A percentile compares a stretch with the other conserved stretches of the same genome.
Conservation (phyloP, 2,888 invertebrate genomes). For the Strigamia crassipes region DNA sequence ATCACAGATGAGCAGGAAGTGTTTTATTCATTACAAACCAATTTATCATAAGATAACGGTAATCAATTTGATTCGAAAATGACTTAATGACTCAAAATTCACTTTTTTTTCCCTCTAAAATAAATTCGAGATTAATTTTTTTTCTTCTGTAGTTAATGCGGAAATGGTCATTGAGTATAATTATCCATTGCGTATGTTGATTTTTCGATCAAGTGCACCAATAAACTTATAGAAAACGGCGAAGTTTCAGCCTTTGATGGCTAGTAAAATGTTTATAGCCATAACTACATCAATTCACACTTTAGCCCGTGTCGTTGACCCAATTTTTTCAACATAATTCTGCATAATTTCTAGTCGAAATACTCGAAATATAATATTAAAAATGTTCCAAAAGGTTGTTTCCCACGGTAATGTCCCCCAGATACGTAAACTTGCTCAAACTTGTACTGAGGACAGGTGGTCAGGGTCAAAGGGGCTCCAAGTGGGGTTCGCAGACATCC, state of each 20-base stretch:
- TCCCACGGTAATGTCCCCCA: conserved; percentile 34
- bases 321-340: not conserved
- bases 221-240: not conserved
- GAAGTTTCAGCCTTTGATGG: not conserved
- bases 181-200: not conserved
- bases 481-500: conserved; percentile 24
- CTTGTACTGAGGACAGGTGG: conserved; percentile 1
- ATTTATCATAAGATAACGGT: not conserved
- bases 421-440: conserved; percentile 7
- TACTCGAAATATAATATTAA: not conserved
- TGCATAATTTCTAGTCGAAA: not conserved
- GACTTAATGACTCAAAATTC: not conserved
- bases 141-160: not conserved
- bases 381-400: not conserved
- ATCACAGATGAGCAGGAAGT: conserved; percentile 16
- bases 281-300: not conserved
- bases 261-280: not conserved
- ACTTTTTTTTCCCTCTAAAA: not conserved
- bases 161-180: not conserved
- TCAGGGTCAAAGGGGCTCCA: conserved; percentile 21
- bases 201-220: not conserved
- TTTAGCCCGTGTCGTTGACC: not conserved
- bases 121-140: not conserved
- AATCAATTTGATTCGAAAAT: conserved; percentile 20
- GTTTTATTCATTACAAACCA: conserved; percentile 28